Evolutionary conservation across 2,888 invertebrate genomes (phyloP), one percentile per base, ranked within the genome.

Genomic region (Proisotoma minuta): DNA sequence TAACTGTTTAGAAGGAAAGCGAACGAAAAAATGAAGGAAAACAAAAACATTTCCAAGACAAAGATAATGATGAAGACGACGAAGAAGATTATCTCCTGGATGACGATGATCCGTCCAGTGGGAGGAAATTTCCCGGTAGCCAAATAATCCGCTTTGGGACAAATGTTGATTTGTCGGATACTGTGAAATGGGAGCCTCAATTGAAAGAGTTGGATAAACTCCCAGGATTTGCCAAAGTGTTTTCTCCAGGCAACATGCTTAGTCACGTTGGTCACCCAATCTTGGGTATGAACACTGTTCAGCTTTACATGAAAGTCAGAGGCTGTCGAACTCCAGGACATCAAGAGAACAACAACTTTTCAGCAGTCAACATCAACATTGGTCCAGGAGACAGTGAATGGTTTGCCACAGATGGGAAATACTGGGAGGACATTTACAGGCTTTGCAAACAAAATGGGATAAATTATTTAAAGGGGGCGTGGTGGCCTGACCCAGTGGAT

Each of bases 301-400:
- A 99, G 79, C 82, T 99, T 62, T 98, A 98, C 78, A 98, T 99
- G 97, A 99, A 99, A 83, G 91, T 91, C 65, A 34, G 15, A 34
- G 92, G 92, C 57, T 89, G 89, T 77, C 82, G 92, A 75, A 93
- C 92, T 61, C 92, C 92, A 40, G 98, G 97, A 10, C 99, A 99
- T 80, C 97, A 97, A 80, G 99, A 99, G 79, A 99, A 99, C 81
- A 97, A 98, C 80, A 97, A 95, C 79, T 98, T 96, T 80, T 97
- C 96, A 79, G 94, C 96, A 29, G 92, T 99, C 75, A 99, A 99
- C 78, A 93, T 99, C 74, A 99, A 99, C 79, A 97, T 99, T 76
- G 99, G 99, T 0, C 99, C 99, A 18, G 98, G 99, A 47, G 20
- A 47, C n/a, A 10, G 10, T 47, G 47, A n/a, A 80, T 99, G 99